Conservation (phyloP, 2,888 invertebrate species). For the Ophion obscuratus region DNA sequence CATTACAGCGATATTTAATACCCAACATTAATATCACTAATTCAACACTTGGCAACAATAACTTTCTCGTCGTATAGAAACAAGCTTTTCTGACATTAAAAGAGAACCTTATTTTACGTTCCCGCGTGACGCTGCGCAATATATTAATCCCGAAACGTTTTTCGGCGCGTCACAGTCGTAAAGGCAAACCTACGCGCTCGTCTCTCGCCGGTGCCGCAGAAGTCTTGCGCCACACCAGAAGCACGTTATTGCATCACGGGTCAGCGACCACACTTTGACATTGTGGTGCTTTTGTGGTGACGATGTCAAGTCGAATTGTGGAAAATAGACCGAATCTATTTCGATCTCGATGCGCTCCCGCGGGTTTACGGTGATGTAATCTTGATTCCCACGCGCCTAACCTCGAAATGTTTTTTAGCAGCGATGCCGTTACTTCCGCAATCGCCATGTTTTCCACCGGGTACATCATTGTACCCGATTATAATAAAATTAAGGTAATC, state of each 20-base stretch:
- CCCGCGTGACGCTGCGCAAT: conserved; percentile 14
- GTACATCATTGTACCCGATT: background rate
- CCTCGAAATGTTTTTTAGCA: background rate
- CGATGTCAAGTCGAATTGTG: background rate
- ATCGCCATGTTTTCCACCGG: background rate
- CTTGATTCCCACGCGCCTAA: background rate
- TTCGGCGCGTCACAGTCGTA: conserved; percentile 33
- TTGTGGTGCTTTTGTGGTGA: background rate
- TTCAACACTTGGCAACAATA: conserved; percentile 35
- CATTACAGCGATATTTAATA: background rate
- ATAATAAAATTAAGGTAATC: background rate
- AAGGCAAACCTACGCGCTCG: conserved; percentile 51
- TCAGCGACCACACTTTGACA: conserved; percentile 7
- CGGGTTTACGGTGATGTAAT: background rate
- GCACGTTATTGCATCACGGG: conserved; percentile 11
- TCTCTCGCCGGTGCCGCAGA: background rate
- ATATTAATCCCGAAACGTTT: conserved; percentile 34
- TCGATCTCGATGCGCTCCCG: background rate
- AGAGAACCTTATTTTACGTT: background rate
- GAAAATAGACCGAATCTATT: background rate
- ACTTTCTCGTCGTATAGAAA: conserved; percentile 16
- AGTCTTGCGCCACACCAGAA: conserved; percentile 29
- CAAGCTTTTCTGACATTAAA: background rate
- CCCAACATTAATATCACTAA: conserved; percentile 25
- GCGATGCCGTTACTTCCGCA: background rate